Base-by-base conservation (phyloP, 2,888 invertebrate species). In the Zygothrica quintamaculata region DNA sequence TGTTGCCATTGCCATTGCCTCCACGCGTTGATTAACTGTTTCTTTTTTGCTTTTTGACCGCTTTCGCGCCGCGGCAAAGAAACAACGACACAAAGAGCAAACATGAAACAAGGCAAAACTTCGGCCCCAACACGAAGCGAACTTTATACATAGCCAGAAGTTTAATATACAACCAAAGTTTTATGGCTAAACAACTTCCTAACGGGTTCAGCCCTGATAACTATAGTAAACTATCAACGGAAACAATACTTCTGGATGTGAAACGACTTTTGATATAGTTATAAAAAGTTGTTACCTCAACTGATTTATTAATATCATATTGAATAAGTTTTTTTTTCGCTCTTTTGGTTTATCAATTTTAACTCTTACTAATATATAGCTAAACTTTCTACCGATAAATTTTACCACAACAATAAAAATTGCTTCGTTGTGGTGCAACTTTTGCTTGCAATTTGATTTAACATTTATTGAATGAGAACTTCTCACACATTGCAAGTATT, bases 1-100 rank as follows among this genome's bases (percentile, higher is more conserved):
- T 9, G 6, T 18, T 37, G 26, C 36, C 36, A 16, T 29, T 36
- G 51, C 52, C 16, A n/a, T 7, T 26, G 29, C 29, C 29, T 29
- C 18, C 2, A 22, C 31, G 57, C 61, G 62, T 73, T 71, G 74
- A 71, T 71, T 71, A 57, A 48, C 62, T 52, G 37, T n/a, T n/a
- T n/a, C n/a, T n/a, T n/a, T n/a, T n/a, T n/a, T n/a, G n/a, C n/a
- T n/a, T n/a, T n/a, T n/a, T n/a, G n/a, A n/a, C n/a, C n/a, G n/a
- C n/a, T n/a, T n/a, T n/a, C n/a, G n/a, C n/a, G n/a, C 62, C 37
- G 61, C 50, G 55, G 34, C 9, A 40, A 40, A 57, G 31, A 42
- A 43, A 46, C 46, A 42, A 42, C 50, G 40, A 33, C 50, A 39
- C 44, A 65, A 65, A 67, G n/a, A n/a, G n/a, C 72, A 52, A 50